Base-by-base conservation (phyloP, 2,797 vertebrate genomes). In the Melopsittacus undulatus region DNA sequence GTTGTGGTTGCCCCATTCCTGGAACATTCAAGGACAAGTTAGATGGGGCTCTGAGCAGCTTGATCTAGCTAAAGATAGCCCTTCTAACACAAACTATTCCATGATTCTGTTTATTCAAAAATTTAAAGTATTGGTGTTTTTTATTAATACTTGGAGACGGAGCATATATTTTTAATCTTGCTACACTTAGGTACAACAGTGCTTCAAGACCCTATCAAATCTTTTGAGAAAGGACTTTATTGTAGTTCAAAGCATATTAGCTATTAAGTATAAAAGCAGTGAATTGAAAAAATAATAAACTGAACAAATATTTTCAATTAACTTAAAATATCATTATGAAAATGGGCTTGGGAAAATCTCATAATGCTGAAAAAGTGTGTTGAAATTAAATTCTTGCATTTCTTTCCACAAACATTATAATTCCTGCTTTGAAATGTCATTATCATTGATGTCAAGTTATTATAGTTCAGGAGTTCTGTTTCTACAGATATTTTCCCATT, bases 341-440 rank as follows among this genome's bases (percentile, higher is more conserved):
- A 26, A 89, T 80, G 4, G 17, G 12, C 22, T 95, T 68, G 63
- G 29, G 57, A 88, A 91, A 89, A 81, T 73, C 21, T 26, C 8
- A 91, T 80, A 24, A 10, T 66, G 23, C 8, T 62, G 48, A 87
- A 89, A 72, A 89, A 66, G 1, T 57, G 6, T 7, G 7, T 54
- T 94, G 74, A 83, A 94, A 84, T 72, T 80, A 89, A 96, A 94
- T 97, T 96, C 86, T 20, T 61, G 9, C 24, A 36, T 87, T 82
- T 92, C 95, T 82, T 92, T 51, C 16, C 7, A 61, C 10, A 11
- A 74, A 7, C 26, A 94, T 93, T 97, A 92, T 48, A 73, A 62
- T 83, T 93, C 85, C 51, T 87, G 80, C 81, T 95, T 97, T 96
- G 77, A 97, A 87, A 94, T 87, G 62, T 59, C 87, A 94, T 97